phyloP scores from a whole-genome alignment of 2,888 invertebrate species.

The Electrophaes corylata region DNA sequence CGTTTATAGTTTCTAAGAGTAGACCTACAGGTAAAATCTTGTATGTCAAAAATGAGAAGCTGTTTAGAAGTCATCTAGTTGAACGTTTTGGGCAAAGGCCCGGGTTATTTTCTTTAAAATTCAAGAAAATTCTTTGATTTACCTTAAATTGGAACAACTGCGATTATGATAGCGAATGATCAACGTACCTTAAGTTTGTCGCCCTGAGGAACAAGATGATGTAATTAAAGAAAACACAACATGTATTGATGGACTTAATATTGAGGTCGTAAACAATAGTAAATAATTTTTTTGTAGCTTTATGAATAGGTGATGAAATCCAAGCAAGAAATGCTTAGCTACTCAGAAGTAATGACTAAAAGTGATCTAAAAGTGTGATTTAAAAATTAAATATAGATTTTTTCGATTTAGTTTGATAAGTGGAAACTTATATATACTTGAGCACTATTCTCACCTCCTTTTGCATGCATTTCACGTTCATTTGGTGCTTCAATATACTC shows the following conservation, averaged over 20 bases:
- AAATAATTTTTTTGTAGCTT: not conserved
- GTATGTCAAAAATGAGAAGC: no score
- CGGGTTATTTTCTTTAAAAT: not conserved
- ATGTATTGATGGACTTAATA: conserved; percentile 13
- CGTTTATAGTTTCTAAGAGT: no score
- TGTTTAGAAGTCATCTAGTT: not conserved
- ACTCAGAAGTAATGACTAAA: not conserved
- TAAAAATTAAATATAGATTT: conserved; percentile 16
- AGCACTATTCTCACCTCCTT: conserved; percentile 60
- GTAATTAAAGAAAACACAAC: conserved; percentile 21
- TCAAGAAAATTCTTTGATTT: conserved; percentile 21
- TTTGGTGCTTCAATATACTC: conserved; percentile 72
- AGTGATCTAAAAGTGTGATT: conserved; percentile 4
- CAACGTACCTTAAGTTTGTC: conserved; percentile 31
- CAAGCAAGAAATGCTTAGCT: not conserved
- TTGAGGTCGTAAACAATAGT: not conserved
- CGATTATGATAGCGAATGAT: conserved; percentile 27
- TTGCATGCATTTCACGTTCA: conserved; percentile 67
- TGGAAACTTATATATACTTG: conserved; percentile 23
- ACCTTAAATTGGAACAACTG: conserved; percentile 23
- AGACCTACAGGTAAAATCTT: no score
- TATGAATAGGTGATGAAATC: not conserved
- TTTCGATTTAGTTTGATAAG: conserved; percentile 4
- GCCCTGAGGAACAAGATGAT: conserved; percentile 29
- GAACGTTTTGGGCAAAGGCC: not conserved